These are phyloP conservation scores for Polydrusus tereticollis DNA, from an alignment of 2,888 invertebrate genomes.

Conservation along the genomic window DNA sequence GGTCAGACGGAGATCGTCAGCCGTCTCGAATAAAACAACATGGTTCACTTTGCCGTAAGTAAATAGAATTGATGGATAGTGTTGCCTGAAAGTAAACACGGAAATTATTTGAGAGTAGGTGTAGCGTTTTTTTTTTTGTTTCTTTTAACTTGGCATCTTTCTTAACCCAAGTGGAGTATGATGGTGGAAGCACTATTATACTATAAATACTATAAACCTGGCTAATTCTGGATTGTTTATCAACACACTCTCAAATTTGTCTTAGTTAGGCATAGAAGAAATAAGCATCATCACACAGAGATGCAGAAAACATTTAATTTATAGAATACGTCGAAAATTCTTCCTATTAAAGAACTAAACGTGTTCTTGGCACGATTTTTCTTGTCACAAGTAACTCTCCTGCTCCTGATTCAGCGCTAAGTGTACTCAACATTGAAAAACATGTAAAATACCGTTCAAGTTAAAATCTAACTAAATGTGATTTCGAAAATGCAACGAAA, in stretches of 20 bases:
- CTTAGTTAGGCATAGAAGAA: too few species aligned
- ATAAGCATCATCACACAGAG: neutral
- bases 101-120: neutral
- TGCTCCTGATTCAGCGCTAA: neutral
- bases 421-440: neutral
- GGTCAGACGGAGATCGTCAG: neutral
- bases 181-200: too few species aligned
- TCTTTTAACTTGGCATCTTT: neutral
- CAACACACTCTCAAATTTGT: too few species aligned
- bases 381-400: neutral
- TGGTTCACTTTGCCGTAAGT: slow-evolving; percentile 13
- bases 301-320: neutral
- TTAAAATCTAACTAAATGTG: slow-evolving; percentile 4
- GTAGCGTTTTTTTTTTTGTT: neutral
- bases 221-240: too few species aligned
- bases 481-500: neutral
- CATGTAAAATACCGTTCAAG: neutral
- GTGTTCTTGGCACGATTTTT: slow-evolving; percentile 14
- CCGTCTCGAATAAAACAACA: slow-evolving; percentile 12
- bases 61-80: slow-evolving; percentile 13
- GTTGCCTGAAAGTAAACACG: neutral
- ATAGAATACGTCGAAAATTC: neutral
- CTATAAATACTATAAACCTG: too few species aligned
- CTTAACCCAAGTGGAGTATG: too few species aligned
- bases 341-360: neutral